These are phyloP conservation scores for Zeuzera pyrina DNA, from an alignment of 2,888 invertebrate genomes.

Conservation along the genomic window DNA sequence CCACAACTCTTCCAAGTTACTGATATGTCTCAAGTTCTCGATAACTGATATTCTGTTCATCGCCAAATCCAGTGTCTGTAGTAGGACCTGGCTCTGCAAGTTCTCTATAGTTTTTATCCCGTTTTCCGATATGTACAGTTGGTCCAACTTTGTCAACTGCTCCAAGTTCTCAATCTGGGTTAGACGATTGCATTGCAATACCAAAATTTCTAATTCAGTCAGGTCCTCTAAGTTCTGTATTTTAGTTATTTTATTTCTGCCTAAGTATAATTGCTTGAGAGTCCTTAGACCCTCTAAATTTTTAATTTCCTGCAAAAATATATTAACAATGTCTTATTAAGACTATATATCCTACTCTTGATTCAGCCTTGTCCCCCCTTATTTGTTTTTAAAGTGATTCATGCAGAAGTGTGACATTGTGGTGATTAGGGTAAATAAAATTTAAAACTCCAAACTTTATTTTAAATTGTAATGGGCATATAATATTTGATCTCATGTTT, in stretches of 20 bases:
- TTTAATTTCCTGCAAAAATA: conserved; percentile 80
- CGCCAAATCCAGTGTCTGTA: conserved; percentile 93
- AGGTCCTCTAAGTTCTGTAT: conserved; percentile 87
- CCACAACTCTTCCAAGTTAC: conserved; percentile 95
- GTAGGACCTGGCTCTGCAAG: conserved; percentile 75
- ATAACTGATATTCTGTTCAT: conserved; percentile 87
- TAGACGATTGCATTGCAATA: conserved; percentile 93
- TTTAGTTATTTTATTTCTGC: conserved; percentile 94
- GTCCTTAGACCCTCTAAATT: conserved; percentile 84
- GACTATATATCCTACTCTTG: no score
- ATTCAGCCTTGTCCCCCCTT: no score
- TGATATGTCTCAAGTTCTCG: conserved; percentile 83
- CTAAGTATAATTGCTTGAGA: conserved; percentile 87
- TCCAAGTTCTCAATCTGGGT: conserved; percentile 89
- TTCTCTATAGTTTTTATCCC: conserved; percentile 87
- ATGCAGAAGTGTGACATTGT: neutral
- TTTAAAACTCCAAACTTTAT: no score
- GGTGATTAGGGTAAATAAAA: no score
- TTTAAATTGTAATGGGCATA: no score
- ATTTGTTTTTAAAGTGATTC: no score
- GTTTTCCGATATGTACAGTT: conserved; percentile 95
- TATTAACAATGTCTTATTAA: no score
- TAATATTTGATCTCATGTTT: no score
- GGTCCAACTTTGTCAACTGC: conserved; percentile 80
- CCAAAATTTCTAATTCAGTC: conserved; percentile 82